A percentile compares a stretch with the other conserved stretches of the same genome.
Evolutionary conservation across 2,113 vertebrate genomes (phyloP).

Genomic region (Gallinago media): DNA sequence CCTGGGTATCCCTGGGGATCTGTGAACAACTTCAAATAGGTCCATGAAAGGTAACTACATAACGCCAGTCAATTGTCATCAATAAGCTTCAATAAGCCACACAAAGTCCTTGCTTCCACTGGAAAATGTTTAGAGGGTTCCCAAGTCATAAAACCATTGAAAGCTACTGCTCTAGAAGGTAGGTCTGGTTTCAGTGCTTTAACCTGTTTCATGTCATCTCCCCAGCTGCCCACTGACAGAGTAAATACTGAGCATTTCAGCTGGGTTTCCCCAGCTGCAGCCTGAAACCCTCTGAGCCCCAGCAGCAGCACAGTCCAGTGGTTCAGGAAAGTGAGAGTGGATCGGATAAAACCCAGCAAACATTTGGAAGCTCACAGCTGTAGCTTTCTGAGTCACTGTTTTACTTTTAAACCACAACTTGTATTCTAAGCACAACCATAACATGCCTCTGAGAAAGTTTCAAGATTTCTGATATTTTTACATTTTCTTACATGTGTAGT

Average conservation of each 20-base stretch:
- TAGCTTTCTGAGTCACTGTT: fast-evolving
- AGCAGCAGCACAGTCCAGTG: fast-evolving
- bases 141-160: conserved; percentile 13
- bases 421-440: background rate
- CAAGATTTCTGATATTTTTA: background rate
- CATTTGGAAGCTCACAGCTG: background rate
- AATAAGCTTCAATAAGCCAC: background rate
- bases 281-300: background rate
- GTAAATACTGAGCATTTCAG: background rate
- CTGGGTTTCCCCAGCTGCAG: background rate
- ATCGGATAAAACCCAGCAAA: fast-evolving
- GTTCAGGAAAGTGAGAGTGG: background rate
- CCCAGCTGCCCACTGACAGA: background rate
- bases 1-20: background rate
- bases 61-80: background rate
- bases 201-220: conserved; percentile 26
- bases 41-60: background rate
- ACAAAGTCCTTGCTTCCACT: background rate
- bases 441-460: background rate
- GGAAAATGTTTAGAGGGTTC: background rate
- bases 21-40: background rate
- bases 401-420: background rate
- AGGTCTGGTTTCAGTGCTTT: background rate
- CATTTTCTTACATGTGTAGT: background rate
- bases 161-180: conserved; percentile 9